A percentile compares a stretch with the other conserved stretches of the same genome.
Conservation (phyloP, 2,113 vertebrate genomes). For the Mesocricetus auratus region DNA sequence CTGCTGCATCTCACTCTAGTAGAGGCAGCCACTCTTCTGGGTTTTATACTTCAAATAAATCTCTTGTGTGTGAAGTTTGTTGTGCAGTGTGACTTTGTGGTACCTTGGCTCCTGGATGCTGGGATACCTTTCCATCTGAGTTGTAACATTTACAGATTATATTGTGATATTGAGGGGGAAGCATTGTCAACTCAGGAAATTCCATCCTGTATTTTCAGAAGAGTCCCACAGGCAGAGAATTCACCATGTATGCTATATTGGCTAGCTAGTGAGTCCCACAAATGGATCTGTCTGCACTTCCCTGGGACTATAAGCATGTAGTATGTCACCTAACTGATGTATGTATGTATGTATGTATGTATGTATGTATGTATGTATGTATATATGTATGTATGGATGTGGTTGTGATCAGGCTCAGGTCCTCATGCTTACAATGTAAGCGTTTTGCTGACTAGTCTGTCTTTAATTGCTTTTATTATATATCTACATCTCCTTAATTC, state of each 20-base stretch:
- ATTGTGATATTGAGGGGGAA: background rate
- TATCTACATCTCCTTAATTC: background rate
- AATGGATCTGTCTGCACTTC: background rate
- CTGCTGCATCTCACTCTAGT: background rate
- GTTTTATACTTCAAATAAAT: background rate
- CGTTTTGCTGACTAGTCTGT: background rate
- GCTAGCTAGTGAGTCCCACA: background rate
- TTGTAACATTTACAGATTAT: too few species aligned
- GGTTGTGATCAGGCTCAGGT: too few species aligned
- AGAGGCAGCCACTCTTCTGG: background rate
- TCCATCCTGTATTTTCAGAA: background rate
- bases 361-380: background rate
- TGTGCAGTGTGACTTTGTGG: background rate
- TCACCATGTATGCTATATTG: background rate
- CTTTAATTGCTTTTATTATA: background rate
- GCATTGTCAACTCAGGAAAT: background rate
- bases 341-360: too few species aligned
- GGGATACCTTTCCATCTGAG: background rate
- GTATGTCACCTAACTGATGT: background rate
- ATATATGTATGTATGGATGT: background rate
- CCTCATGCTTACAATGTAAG: background rate
- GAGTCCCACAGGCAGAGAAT: background rate
- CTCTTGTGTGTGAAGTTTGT: background rate
- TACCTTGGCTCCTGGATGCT: background rate
- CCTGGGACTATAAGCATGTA: background rate